Evolutionary conservation across 2,113 vertebrate genomes (phyloP).

Genomic region (Nothobranchius furzeri): DNA sequence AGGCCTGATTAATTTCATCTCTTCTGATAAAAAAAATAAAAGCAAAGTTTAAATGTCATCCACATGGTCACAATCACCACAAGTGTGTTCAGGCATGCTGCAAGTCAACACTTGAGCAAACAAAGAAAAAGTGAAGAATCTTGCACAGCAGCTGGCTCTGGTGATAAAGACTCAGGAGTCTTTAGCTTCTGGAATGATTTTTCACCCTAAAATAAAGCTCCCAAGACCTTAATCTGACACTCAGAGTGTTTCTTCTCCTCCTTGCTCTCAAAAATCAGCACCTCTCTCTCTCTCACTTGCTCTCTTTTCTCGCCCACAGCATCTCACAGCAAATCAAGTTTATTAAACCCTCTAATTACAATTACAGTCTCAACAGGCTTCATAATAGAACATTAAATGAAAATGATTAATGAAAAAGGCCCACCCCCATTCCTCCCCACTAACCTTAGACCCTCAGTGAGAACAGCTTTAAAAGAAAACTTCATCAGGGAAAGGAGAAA

Average conservation of each 20-base stretch:
- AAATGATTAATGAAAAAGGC: constrained; percentile 63
- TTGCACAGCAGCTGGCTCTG: constrained; percentile 5
- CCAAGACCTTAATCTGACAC: constrained; percentile 4
- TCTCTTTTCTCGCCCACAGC: constrained; percentile 34
- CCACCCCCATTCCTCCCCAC: neutral
- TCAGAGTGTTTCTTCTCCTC: constrained; percentile 8
- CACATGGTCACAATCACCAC: neutral
- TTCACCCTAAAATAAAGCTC: constrained; percentile 1
- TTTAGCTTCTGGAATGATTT: constrained; percentile 16
- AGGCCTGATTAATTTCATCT: constrained; percentile 5
- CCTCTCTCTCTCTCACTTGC: constrained; percentile 16
- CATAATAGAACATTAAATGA: constrained; percentile 60
- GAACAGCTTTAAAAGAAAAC: constrained; percentile 26
- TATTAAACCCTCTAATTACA: constrained; percentile 66
- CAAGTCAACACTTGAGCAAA: constrained; percentile 16
- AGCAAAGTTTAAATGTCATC: constrained; percentile 5
- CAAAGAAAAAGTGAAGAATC: constrained; percentile 8
- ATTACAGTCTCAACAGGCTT: constrained; percentile 61
- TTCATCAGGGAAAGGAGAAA: constrained; percentile 39
- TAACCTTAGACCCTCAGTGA: constrained; percentile 38
- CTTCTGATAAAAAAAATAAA: constrained; percentile 1
- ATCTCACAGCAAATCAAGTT: constrained; percentile 65
- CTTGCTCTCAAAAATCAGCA: constrained; percentile 20
- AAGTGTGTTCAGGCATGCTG: neutral
- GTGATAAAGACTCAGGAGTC: constrained; percentile 6